A percentile compares a stretch with the other conserved stretches of the same genome.
phyloP scores from a whole-genome alignment of 2,888 invertebrate species.

The Sminthurinus aureus region DNA sequence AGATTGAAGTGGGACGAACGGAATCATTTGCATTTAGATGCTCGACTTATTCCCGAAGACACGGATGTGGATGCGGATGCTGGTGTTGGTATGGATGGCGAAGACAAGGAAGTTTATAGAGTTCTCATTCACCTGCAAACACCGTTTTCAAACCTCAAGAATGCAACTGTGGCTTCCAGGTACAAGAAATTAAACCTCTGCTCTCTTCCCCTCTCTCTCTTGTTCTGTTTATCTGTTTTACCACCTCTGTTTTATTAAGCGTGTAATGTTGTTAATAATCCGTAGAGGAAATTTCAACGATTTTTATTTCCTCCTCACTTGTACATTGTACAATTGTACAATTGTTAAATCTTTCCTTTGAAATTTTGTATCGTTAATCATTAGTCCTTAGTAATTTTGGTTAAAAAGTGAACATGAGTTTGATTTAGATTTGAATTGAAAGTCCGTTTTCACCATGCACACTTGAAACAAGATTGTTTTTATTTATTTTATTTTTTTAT shows the following conservation, averaged over 20 bases:
- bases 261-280: too few relatives aligned
- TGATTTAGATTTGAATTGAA: too few relatives aligned
- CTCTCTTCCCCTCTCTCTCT: constrained; percentile 14
- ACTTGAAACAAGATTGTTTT: too few relatives aligned
- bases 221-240: neutral
- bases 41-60: constrained; percentile 50
- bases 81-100: constrained; percentile 15
- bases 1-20: constrained; percentile 56
- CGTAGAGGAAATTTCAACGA: too few relatives aligned
- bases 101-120: constrained; percentile 50
- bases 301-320: too few relatives aligned
- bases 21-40: constrained; percentile 59
- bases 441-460: too few relatives aligned
- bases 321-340: too few relatives aligned
- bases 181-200: constrained; percentile 60
- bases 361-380: too few relatives aligned
- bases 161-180: constrained; percentile 67
- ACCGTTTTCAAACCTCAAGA: constrained; percentile 70
- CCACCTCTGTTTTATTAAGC: neutral
- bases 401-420: too few relatives aligned
- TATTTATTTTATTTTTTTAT: too few relatives aligned
- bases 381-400: too few relatives aligned
- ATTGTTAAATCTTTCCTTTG: too few relatives aligned
- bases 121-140: constrained; percentile 61
- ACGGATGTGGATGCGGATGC: constrained; percentile 23